Evolutionary conservation across 1,140 invertebrate genomes (phyloP).

Genomic region (Phthorimaea operculella): DNA sequence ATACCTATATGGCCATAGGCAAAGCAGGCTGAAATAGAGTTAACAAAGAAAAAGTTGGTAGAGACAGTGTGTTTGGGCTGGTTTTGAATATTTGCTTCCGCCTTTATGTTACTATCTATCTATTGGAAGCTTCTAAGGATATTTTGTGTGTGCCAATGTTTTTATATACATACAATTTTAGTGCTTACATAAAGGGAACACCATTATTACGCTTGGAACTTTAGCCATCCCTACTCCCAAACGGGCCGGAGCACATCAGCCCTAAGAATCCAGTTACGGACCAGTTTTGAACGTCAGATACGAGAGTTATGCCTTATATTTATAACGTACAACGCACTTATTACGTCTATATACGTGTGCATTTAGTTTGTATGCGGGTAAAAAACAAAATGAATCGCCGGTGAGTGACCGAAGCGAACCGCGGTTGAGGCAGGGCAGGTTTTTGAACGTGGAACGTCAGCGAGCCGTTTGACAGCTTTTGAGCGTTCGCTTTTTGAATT

Average conservation of each 20-base stretch:
- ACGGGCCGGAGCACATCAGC: conserved; percentile 14
- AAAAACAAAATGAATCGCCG: conserved; percentile 55
- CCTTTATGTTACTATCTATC: too few species aligned
- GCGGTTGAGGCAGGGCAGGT: conserved; percentile 59
- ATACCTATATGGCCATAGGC: too few species aligned
- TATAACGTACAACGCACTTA: conserved; percentile 45
- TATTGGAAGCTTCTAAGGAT: too few species aligned
- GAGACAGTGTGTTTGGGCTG: too few species aligned
- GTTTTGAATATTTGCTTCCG: too few species aligned
- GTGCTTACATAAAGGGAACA: too few species aligned
- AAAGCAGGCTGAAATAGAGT: too few species aligned
- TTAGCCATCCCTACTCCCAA: conserved; percentile 32
- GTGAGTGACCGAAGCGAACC: conserved; percentile 42
- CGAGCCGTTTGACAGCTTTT: conserved; percentile 57
- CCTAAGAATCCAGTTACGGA: conserved; percentile 44
- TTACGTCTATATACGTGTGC: conserved; percentile 45
- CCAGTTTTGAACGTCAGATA: conserved; percentile 48
- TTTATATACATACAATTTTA: too few species aligned
- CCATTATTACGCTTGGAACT: conserved; percentile 11
- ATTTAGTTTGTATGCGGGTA: conserved; percentile 57
- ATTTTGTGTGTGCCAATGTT: too few species aligned
- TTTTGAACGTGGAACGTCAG: conserved; percentile 32
- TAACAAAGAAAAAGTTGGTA: too few species aligned
- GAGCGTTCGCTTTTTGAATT: conserved; percentile 58
- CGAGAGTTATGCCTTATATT: conserved; percentile 49